phyloP scores from a whole-genome alignment of 2,113 vertebrate species.

The Oncorhynchus tshawytscha region DNA sequence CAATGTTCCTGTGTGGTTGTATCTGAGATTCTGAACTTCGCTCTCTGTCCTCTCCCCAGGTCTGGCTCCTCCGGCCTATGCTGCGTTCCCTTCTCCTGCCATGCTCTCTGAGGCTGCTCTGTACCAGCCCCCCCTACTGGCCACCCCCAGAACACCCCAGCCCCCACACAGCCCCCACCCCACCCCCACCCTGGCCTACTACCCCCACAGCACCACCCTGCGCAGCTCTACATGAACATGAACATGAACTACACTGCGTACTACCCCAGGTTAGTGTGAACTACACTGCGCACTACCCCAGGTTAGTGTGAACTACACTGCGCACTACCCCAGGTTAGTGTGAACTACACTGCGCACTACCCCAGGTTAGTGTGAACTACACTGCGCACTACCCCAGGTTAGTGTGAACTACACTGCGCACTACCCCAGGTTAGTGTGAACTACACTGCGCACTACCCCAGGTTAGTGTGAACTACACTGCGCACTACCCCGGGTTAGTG shows the following conservation, averaged over 20 bases:
- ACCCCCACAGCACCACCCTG: slow-evolving; percentile 78
- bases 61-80: slow-evolving; percentile 89
- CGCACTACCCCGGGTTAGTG: no score
- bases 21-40: no score
- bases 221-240: slow-evolving; percentile 83
- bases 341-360: no score
- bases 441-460: no score
- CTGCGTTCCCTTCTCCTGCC: slow-evolving; percentile 85
- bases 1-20: no score
- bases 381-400: no score
- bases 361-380: no score
- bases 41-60: slow-evolving; percentile 66
- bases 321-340: no score
- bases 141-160: slow-evolving; percentile 81
- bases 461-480: no score
- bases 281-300: slow-evolving; percentile 95
- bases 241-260: slow-evolving; percentile 97
- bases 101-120: slow-evolving; percentile 86
- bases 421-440: no score
- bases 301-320: slow-evolving; percentile 28
- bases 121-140: slow-evolving; percentile 87
- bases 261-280: slow-evolving; percentile 97
- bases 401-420: no score
- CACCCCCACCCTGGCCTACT: slow-evolving; percentile 85
- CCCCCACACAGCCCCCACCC: slow-evolving; percentile 64